Evolutionary conservation across 1,140 invertebrate genomes (phyloP).

Genomic region (Heliothis virescens): DNA sequence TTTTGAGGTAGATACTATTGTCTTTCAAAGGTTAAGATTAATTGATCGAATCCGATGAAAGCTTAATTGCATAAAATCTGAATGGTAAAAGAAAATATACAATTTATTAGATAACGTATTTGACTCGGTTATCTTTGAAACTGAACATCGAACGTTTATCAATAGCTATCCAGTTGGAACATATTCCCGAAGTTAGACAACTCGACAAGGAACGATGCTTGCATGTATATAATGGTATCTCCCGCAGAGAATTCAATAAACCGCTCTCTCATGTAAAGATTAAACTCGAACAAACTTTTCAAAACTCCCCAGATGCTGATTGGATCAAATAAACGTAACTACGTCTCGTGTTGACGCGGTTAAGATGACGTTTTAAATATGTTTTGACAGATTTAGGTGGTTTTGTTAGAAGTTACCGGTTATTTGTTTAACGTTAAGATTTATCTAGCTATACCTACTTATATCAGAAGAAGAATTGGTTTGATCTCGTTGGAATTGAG

Average conservation of each 20-base stretch:
- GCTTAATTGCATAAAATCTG: too few species aligned
- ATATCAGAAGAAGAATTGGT: too few species aligned
- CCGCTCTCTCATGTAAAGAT: not conserved
- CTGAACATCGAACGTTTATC: too few species aligned
- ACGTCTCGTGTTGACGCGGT: not conserved
- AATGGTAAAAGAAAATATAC: too few species aligned
- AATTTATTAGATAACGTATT: too few species aligned
- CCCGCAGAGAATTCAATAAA: not conserved
- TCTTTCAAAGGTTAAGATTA: too few species aligned
- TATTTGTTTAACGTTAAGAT: too few species aligned
- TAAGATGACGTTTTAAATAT: not conserved
- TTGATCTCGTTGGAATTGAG: too few species aligned
- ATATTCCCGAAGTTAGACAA: not conserved
- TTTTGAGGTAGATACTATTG: too few species aligned
- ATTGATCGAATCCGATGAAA: too few species aligned
- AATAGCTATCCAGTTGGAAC: not conserved
- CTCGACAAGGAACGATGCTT: not conserved
- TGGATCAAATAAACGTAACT: conserved; percentile 3
- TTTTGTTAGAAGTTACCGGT: not conserved
- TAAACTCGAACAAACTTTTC: not conserved
- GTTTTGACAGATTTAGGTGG: not conserved
- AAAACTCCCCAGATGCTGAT: not conserved
- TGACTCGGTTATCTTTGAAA: too few species aligned
- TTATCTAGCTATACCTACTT: too few species aligned
- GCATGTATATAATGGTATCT: not conserved